A percentile compares a stretch with the other conserved stretches of the same genome.
phyloP scores from a whole-genome alignment of 2,888 invertebrate genomes.

The Dendrolimus pini region DNA sequence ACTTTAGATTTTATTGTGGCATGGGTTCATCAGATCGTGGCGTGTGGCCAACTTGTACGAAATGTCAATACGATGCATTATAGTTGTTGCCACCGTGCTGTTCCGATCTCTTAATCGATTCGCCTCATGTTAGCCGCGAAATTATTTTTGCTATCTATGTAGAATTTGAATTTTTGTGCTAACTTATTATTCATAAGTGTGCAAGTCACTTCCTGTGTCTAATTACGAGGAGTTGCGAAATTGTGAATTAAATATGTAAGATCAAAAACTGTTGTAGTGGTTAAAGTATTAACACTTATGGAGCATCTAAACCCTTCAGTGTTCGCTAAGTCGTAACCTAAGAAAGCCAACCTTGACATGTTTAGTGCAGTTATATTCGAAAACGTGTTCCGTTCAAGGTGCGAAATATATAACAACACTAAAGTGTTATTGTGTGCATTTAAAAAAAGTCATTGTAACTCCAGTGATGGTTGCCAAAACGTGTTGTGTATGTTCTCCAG shows the following conservation, averaged over 20 bases:
- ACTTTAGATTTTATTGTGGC: conserved; percentile 56
- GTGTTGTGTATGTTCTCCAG: conserved; percentile 35
- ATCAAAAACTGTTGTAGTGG: no score
- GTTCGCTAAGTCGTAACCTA: conserved; percentile 5
- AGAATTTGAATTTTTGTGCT: no score
- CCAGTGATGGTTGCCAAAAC: conserved; percentile 44
- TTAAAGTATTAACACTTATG: not conserved
- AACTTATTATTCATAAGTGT: no score
- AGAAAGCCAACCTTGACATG: conserved; percentile 41
- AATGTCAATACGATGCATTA: conserved; percentile 73
- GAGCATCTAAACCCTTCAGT: not conserved
- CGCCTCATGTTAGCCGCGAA: not conserved
- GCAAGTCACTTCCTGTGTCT: no score
- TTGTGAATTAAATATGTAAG: no score
- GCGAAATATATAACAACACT: conserved; percentile 22
- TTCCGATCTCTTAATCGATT: conserved; percentile 22
- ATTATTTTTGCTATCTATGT: not conserved
- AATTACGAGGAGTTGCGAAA: no score
- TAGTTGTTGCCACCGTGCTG: conserved; percentile 41
- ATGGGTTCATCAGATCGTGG: conserved; percentile 49
- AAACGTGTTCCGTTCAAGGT: conserved; percentile 33
- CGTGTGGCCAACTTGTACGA: conserved; percentile 51
- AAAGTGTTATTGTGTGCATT: no score
- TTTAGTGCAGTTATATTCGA: conserved; percentile 46
- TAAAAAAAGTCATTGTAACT: conserved; percentile 14